Base-by-base conservation (phyloP, 2,888 invertebrate genomes). In the Tachystola acroxantha region DNA sequence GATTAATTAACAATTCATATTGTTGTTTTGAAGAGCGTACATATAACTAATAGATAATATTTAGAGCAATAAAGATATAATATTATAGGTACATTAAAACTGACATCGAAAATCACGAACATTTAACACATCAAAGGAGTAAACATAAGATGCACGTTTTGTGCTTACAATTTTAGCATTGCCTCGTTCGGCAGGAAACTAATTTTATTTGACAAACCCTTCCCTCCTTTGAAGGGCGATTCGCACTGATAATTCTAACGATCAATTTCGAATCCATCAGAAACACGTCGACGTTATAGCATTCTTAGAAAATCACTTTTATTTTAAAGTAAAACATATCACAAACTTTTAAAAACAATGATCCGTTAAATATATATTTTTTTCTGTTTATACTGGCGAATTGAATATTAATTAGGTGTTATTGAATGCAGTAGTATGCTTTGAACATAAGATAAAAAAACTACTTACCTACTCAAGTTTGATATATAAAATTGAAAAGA, bases 251-350 rank as follows among this genome's bases (percentile, higher is more conserved):
- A 77, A 73, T 62, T 69, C 73, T 75, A 77, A 64, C 46, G 46
- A 75, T 82, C 84, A 84, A 82, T 84, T 84, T 84, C 84, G 82
- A 85, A 81, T 72, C 82, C 80, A 84, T 78, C 84, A 81, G 82
- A 76, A 62, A 63, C 55, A 63, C 61, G 65, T 37, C 29, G 65
- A 38, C 29, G 41, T 32, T 34, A 33, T 24, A 31, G 16, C 36
- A 33, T 36, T 34, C 22, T 9, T 12, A 13, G 27, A 27, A 40
- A 13, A 31, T 22, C 10, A 19, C 12, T 22, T 20, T 14, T 14
- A 29, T 29, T 20, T 39, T 35, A 35, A 37, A 7, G 24, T 27
- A 14, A 25, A 31, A 34, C n/a, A 30, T 39, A 35, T 31, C 13
- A 34, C 36, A 36, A 29, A 27, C n/a, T 16, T 20, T 29, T 11